Evolutionary conservation across 2,797 vertebrate genomes (phyloP), one percentile per base, ranked within the genome.

Genomic region (Gallinago nigripennis): DNA sequence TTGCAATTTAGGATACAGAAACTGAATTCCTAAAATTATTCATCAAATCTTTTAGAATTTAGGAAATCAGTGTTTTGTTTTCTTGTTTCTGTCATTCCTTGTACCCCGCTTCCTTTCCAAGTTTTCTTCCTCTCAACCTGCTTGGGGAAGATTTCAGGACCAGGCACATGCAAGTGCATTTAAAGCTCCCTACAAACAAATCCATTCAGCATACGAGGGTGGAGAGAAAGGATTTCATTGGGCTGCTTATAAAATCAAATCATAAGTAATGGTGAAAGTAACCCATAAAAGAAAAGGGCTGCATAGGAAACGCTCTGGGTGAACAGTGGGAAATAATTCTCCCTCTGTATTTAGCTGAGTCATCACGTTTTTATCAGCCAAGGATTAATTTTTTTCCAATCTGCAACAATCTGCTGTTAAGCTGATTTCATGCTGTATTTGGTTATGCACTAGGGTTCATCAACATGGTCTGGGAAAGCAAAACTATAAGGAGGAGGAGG

Each of bases 361-460:
- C 53, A 71, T 90, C 72, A 45, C 19, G 41, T 93, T 90, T 88
- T 90, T 83, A 81, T 86, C 79, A 88, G 57, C 53, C 5, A 6
- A 82, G 65, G 72, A 77, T 91, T 88, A 81, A 16, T 63, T 85
- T 95, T 91, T 91, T 92, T 58, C 57, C 64, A 85, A 3, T 64
- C 78, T 92, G 46, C 60, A 85, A 24, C 60, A 73, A 68, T 90
- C 83, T 71, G 64, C 70, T 77, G 65, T 41, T 88, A 71, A 70
- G 58, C 70, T 88, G 64, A 82, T 82, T 86, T 83, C 37, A 37
- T 53, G 54, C 33, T 91, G 64, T 57, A 91, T 81, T 72, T 82
- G 41, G 63, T 88, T 66, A 68, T 48, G n/a, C 50, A 57, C 53
- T n/a, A 51, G 37, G 54, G 51, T 53, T 88, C 54, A 68, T 72